Evolutionary conservation across 2,888 invertebrate genomes (phyloP).

Genomic region (Drosophila fulvimacula): DNA sequence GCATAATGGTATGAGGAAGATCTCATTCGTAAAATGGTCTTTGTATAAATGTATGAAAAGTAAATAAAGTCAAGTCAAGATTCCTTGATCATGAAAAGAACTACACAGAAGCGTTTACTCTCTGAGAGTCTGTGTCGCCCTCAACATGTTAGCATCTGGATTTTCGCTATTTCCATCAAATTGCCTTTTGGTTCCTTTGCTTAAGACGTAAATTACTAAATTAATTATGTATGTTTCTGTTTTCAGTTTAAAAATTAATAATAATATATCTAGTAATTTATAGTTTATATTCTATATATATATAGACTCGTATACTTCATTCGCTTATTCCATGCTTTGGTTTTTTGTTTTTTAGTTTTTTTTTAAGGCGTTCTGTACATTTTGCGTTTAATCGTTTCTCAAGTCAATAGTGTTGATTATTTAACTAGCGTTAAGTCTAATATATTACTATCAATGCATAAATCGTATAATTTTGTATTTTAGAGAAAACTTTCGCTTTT

Average conservation of each 20-base stretch:
- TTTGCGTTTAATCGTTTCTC: slow-evolving; percentile 75
- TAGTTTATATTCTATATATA: slow-evolving; percentile 69
- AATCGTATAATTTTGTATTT: slow-evolving; percentile 70
- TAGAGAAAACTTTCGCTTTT: slow-evolving; percentile 67
- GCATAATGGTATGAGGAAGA: not conserved
- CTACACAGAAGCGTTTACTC: not conserved
- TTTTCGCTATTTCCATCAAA: slow-evolving; percentile 22
- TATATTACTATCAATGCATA: slow-evolving; percentile 76
- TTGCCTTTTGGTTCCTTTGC: slow-evolving; percentile 73
- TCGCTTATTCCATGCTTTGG: slow-evolving; percentile 61
- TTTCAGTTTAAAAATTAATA: slow-evolving; percentile 65
- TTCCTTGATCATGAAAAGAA: not conserved
- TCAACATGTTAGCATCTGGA: slow-evolving; percentile 29
- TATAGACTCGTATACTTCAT: slow-evolving; percentile 77
- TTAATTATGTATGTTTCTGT: slow-evolving; percentile 25
- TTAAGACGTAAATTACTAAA: slow-evolving; percentile 55
- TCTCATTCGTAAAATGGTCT: not conserved
- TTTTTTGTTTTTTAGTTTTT: slow-evolving; percentile 27
- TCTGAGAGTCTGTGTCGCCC: not conserved
- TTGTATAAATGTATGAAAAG: slow-evolving; percentile 10
- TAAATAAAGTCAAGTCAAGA: slow-evolving; percentile 1
- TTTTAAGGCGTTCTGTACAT: slow-evolving; percentile 81
- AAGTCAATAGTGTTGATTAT: slow-evolving; percentile 76
- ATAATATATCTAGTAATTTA: slow-evolving; percentile 67
- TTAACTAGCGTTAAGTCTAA: slow-evolving; percentile 76